A percentile compares a stretch with the other conserved stretches of the same genome.
These are phyloP conservation scores for Prunella himalayana DNA, from an alignment of 2,113 vertebrate genomes.

Conservation along the genomic window DNA sequence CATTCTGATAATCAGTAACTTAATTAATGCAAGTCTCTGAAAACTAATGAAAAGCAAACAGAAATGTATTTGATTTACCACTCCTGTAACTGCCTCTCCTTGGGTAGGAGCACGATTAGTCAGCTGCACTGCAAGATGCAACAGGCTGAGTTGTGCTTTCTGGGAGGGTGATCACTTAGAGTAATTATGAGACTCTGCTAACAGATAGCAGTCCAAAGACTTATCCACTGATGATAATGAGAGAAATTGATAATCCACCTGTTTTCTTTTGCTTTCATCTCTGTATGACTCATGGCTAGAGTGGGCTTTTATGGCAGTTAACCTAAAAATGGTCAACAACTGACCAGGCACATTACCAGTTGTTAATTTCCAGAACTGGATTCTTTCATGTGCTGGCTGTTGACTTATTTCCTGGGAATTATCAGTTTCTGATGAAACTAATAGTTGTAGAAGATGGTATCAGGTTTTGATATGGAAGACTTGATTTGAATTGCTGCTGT, in stretches of 20 bases:
- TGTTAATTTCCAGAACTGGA: background rate
- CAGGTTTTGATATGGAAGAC: background rate
- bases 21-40: conserved; percentile 46
- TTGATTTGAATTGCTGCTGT: background rate
- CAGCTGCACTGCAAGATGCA: background rate
- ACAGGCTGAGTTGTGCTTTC: background rate
- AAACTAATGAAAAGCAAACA: conserved; percentile 53
- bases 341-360: background rate
- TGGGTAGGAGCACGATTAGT: background rate
- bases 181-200: background rate
- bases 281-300: fast-evolving
- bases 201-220: background rate
- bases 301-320: background rate
- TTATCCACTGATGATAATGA: background rate
- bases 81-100: conserved; percentile 29
- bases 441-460: background rate
- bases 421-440: background rate
- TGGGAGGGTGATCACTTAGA: background rate
- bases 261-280: background rate
- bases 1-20: conserved; percentile 9
- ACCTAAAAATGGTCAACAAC: background rate
- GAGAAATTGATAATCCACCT: background rate
- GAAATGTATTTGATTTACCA: conserved; percentile 37
- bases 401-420: background rate
- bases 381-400: background rate